Evolutionary conservation across 2,888 invertebrate genomes (phyloP).

Genomic region (Sesia bembeciformis): DNA sequence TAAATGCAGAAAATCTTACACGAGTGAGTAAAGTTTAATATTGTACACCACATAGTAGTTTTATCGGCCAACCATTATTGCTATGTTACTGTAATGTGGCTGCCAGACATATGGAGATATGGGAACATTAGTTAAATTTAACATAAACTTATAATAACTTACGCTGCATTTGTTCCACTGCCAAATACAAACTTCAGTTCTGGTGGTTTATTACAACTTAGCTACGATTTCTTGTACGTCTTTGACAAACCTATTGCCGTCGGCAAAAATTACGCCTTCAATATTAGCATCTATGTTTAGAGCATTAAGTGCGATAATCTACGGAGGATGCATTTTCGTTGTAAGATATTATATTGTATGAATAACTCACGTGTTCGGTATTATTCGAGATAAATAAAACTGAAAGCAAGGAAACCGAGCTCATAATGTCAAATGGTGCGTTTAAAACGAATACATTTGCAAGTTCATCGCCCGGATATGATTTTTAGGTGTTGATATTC

Average conservation of each 20-base stretch:
- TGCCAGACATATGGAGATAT: neutral
- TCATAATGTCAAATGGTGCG: constrained; percentile 53
- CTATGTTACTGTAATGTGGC: neutral
- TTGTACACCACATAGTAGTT: neutral
- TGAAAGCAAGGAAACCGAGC: constrained; percentile 33
- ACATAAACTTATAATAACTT: neutral
- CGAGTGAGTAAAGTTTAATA: neutral
- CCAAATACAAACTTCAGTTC: constrained; percentile 33
- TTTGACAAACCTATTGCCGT: constrained; percentile 9
- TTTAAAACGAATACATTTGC: constrained; percentile 43
- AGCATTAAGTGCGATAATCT: too few species aligned
- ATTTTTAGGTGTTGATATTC: constrained; percentile 23
- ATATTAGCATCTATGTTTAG: too few species aligned
- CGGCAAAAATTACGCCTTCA: too few species aligned
- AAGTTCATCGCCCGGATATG: constrained; percentile 41
- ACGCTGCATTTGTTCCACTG: constrained; percentile 40
- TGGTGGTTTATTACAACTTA: constrained; percentile 22
- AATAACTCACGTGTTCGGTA: neutral
- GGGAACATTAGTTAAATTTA: neutral
- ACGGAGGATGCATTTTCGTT: too few species aligned
- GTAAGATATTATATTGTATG: neutral
- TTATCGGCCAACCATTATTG: too few species aligned
- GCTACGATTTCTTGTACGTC: constrained; percentile 36
- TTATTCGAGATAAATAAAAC: constrained; percentile 34
- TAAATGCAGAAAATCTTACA: neutral